These are phyloP conservation scores for Drosophila meridiana DNA, from an alignment of 2,888 invertebrate species.

Conservation along the genomic window DNA sequence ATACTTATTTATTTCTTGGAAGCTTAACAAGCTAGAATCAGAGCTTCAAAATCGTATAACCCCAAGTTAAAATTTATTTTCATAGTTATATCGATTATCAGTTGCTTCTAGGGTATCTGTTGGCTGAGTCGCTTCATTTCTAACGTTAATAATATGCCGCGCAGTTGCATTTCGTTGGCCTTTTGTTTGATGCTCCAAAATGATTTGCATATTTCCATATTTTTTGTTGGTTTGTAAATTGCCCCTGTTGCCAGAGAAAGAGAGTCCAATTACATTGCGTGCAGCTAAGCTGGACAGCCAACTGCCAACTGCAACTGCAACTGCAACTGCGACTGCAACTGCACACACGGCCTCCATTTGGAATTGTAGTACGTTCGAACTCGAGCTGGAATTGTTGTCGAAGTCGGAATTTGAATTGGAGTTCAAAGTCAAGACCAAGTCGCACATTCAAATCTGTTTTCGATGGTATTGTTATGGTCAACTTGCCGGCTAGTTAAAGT, in stretches of 20 bases:
- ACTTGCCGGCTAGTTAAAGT: constrained; percentile 61
- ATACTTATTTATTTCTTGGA: too few species aligned
- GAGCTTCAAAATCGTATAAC: background rate
- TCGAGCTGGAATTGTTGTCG: constrained; percentile 19
- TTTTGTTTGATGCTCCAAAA: constrained; percentile 72
- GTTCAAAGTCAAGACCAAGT: constrained; percentile 62
- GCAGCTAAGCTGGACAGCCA: constrained; percentile 25
- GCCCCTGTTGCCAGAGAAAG: constrained; percentile 42
- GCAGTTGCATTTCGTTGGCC: constrained; percentile 31
- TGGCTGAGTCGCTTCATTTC: constrained; percentile 27
- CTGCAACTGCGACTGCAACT: constrained; percentile 33
- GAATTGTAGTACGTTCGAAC: constrained; percentile 14
- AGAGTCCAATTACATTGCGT: constrained; percentile 76
- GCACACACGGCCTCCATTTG: constrained; percentile 60
- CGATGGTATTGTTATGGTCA: constrained; percentile 55
- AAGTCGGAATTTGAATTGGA: constrained; percentile 32
- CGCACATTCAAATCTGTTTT: constrained; percentile 63
- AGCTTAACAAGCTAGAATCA: background rate
- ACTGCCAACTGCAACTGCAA: constrained; percentile 31
- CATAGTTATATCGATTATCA: background rate
- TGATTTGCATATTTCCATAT: constrained; percentile 80
- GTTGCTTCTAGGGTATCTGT: background rate
- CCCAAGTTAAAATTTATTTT: too few species aligned
- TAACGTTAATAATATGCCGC: constrained; percentile 42
- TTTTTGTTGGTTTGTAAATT: constrained; percentile 62